Evolutionary conservation across 2,113 vertebrate genomes (phyloP).

Genomic region (Lagopus leucura): DNA sequence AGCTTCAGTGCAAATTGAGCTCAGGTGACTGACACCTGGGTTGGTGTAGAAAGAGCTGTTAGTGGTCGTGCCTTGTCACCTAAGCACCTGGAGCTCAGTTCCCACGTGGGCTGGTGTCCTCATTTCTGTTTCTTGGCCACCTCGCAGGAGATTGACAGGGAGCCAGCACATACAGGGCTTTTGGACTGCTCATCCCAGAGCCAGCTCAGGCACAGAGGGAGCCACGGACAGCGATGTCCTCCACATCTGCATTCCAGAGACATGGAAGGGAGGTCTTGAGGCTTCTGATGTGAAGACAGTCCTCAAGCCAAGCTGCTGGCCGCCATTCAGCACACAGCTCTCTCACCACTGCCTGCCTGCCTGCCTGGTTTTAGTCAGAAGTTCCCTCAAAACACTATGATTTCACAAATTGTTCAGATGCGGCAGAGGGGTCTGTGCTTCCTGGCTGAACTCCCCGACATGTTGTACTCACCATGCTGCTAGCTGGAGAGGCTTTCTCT

Average conservation of each 20-base stretch:
- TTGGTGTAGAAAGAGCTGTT: background rate
- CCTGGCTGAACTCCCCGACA: background rate
- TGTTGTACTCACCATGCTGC: accelerated
- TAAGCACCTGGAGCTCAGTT: background rate
- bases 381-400: accelerated
- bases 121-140: background rate
- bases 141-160: background rate
- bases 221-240: slow-evolving; percentile 25
- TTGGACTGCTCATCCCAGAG: background rate
- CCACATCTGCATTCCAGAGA: background rate
- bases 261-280: slow-evolving; percentile 16
- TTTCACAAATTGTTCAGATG: accelerated
- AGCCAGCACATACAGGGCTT: slow-evolving; percentile 20
- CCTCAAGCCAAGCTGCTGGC: background rate
- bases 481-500: accelerated
- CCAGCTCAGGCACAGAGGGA: background rate
- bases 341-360: background rate
- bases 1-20: background rate
- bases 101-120: background rate
- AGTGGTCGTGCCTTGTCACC: background rate
- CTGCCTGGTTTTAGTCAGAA: background rate
- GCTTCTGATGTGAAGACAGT: background rate
- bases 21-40: background rate
- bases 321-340: background rate
- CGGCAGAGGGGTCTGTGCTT: background rate